A percentile compares a stretch with the other conserved stretches of the same genome.
Conservation (phyloP, 2,113 vertebrate genomes). For the Brachypteracias leptosomus region DNA sequence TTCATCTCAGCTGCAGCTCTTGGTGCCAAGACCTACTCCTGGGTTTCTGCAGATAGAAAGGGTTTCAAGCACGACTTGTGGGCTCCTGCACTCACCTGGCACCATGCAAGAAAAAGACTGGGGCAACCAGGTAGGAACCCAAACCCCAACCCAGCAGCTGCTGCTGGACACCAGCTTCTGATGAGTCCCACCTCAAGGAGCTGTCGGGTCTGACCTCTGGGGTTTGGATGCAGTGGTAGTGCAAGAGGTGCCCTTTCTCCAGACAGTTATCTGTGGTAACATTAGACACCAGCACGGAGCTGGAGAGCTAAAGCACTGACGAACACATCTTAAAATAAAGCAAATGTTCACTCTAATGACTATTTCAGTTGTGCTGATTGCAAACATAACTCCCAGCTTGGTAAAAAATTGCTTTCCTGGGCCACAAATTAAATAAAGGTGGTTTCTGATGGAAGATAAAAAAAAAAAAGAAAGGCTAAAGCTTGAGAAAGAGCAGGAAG, state of each 20-base stretch:
- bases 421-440: neutral
- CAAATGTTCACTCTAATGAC: conserved; percentile 15
- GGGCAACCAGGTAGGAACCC: fast-evolving
- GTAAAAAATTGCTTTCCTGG: neutral
- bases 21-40: neutral
- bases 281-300: neutral
- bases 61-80: neutral
- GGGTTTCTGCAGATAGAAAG: neutral
- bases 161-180: neutral
- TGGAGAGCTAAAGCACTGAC: conserved; percentile 48
- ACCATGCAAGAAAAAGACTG: neutral
- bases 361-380: conserved; percentile 20
- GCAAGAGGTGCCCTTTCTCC: conserved; percentile 7
- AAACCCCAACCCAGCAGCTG: neutral
- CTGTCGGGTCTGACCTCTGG: fast-evolving
- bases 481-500: neutral
- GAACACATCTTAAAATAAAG: conserved; percentile 62
- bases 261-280: neutral
- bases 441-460: neutral
- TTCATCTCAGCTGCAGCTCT: neutral
- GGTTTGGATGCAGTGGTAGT: neutral
- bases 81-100: neutral
- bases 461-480: neutral
- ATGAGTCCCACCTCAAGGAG: fast-evolving
- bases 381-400: neutral